These are phyloP conservation scores for Grammomys surdaster DNA, from an alignment of 2,113 vertebrate genomes.

Conservation along the genomic window DNA sequence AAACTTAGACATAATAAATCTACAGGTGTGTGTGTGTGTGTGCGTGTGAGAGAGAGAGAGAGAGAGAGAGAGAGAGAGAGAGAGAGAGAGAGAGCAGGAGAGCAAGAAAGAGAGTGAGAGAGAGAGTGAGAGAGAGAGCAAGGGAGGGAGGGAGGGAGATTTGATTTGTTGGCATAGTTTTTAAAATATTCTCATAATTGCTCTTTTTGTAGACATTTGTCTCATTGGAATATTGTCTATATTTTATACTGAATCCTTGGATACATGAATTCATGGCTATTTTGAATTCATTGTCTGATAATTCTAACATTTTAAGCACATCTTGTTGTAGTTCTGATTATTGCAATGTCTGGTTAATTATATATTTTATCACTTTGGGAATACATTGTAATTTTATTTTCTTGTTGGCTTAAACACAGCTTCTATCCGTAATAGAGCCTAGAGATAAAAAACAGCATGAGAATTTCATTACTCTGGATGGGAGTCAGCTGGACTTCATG, in stretches of 20 bases:
- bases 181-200: neutral
- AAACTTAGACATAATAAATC: neutral
- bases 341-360: neutral
- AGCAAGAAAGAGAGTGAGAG: neutral
- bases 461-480: neutral
- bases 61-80: neutral
- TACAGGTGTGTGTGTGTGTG: neutral
- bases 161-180: neutral
- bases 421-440: neutral
- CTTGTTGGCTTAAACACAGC: neutral
- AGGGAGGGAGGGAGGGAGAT: neutral
- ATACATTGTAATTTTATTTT: neutral
- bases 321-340: neutral
- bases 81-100: too few species aligned
- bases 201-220: neutral
- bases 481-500: neutral
- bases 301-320: neutral
- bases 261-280: neutral
- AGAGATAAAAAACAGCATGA: neutral
- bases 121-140: too few species aligned
- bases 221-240: neutral
- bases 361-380: neutral
- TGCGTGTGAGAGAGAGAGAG: neutral
- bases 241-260: neutral
- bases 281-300: neutral